Evolutionary conservation across 2,888 invertebrate genomes (phyloP).

Genomic region (Mesodorylaimus sp.): DNA sequence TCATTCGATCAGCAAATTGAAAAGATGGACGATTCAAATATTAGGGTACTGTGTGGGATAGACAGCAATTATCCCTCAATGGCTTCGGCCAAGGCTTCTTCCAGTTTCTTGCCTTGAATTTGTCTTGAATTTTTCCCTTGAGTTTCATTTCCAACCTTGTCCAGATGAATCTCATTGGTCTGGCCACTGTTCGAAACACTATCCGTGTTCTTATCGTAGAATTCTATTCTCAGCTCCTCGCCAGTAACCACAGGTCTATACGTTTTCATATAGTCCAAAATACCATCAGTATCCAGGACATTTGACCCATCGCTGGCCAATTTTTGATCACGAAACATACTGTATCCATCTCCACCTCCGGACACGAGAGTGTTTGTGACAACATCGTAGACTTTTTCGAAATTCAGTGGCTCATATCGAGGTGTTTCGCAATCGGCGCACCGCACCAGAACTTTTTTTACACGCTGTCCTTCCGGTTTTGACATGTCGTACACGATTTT

Average conservation of each 20-base stretch:
- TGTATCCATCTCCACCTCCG: slow-evolving; percentile 55
- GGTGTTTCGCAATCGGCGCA: slow-evolving; percentile 46
- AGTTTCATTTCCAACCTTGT: no score
- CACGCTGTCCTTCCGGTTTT: slow-evolving; percentile 44
- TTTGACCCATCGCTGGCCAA: background rate
- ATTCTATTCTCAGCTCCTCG: slow-evolving; percentile 10
- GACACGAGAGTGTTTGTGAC: slow-evolving; percentile 47
- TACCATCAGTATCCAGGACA: background rate
- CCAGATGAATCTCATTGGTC: no score
- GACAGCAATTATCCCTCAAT: no score
- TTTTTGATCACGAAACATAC: slow-evolving; percentile 33
- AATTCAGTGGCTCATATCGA: slow-evolving; percentile 40
- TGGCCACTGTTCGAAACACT: no score
- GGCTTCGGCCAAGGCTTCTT: no score
- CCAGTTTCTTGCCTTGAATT: no score
- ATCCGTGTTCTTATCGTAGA: no score
- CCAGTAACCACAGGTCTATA: slow-evolving; percentile 6
- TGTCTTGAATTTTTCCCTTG: no score
- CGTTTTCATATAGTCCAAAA: background rate
- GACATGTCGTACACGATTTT: slow-evolving; percentile 42
- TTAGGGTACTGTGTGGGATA: no score
- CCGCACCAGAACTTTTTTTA: slow-evolving; percentile 44
- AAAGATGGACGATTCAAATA: no score
- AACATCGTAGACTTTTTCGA: slow-evolving; percentile 43
- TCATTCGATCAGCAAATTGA: no score